These are phyloP conservation scores for Synanthedon formicaeformis DNA, from an alignment of 2,888 invertebrate species.

Conservation along the genomic window DNA sequence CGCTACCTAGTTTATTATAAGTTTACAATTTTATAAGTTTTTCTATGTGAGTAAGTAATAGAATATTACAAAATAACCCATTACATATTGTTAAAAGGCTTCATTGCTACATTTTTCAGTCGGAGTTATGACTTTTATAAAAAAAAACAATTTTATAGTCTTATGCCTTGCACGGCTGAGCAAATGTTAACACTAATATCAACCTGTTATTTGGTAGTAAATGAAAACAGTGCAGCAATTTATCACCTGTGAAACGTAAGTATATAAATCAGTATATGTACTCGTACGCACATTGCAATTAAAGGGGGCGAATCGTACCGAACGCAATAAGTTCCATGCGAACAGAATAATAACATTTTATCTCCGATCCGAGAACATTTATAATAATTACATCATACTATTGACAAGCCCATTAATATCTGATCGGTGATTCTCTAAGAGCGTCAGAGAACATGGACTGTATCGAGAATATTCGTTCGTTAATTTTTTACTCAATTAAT, in stretches of 20 bases:
- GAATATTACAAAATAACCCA: too few species aligned
- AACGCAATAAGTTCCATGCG: slow-evolving; percentile 35
- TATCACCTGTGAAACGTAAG: slow-evolving; percentile 30
- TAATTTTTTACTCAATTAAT: not conserved
- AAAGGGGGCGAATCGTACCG: slow-evolving; percentile 34
- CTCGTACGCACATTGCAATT: slow-evolving; percentile 40
- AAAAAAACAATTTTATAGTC: not conserved
- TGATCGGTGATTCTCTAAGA: slow-evolving; percentile 20
- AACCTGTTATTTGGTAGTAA: slow-evolving; percentile 26
- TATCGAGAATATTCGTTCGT: slow-evolving; percentile 12
- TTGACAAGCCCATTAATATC: slow-evolving; percentile 59
- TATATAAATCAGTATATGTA: slow-evolving; percentile 19
- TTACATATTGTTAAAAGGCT: too few species aligned
- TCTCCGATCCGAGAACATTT: slow-evolving; percentile 48
- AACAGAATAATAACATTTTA: slow-evolving; percentile 48
- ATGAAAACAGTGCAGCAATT: slow-evolving; percentile 27
- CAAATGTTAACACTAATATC: slow-evolving; percentile 2
- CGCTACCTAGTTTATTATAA: too few species aligned
- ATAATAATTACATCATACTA: slow-evolving; percentile 61
- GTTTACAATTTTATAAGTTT: too few species aligned
- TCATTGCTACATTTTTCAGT: too few species aligned
- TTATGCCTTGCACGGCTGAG: not conserved
- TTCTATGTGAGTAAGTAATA: too few species aligned
- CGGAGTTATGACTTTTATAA: too few species aligned
- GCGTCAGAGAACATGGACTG: slow-evolving; percentile 8